Conservation (phyloP, 2,113 vertebrate species). For the Chiloscyllium plagiosum region DNA sequence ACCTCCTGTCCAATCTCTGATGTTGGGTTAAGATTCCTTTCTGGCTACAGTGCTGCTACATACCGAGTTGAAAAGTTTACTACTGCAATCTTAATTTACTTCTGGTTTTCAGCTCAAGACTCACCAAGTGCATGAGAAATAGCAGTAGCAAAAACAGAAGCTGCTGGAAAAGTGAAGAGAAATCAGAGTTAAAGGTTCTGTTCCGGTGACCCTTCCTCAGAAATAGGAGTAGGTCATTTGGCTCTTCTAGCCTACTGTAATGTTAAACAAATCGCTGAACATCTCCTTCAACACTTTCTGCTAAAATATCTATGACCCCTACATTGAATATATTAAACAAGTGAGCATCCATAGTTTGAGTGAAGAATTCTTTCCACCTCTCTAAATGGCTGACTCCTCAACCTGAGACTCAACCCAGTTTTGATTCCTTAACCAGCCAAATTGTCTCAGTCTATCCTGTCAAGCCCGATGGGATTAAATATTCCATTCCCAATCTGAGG, state of each 20-base stretch:
- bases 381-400: background rate
- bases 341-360: background rate
- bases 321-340: background rate
- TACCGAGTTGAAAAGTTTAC: background rate
- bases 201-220: no score
- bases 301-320: background rate
- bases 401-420: background rate
- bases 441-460: no score
- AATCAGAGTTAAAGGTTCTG: no score
- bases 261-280: background rate
- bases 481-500: background rate
- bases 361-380: background rate
- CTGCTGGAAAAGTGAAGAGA: no score
- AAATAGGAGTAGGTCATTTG: background rate
- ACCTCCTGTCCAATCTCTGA: background rate
- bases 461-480: background rate
- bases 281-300: background rate
- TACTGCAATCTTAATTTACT: background rate
- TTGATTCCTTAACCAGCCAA: no score
- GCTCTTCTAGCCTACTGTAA: background rate
- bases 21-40: no score
- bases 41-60: background rate
- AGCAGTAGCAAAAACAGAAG: no score
- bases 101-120: background rate
- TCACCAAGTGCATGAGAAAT: background rate